Conservation (phyloP, 1,140 invertebrate genomes). For the Leguminivora glycinivorella region DNA sequence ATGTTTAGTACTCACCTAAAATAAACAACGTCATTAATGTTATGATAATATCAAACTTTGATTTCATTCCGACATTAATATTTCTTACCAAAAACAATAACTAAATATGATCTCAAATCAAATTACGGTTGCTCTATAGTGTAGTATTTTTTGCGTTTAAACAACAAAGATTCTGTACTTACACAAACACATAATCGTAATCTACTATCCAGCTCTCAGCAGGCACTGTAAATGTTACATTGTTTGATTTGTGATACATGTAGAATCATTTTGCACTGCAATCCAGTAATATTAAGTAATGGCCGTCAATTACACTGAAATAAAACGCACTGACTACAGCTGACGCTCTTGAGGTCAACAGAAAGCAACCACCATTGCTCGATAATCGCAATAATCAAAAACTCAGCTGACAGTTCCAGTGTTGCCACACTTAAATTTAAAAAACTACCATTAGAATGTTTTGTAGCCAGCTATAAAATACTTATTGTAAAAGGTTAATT, state of each 20-base stretch:
- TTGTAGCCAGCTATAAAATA: no score
- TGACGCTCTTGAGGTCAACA: conserved; percentile 41
- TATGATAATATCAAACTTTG: conserved; percentile 1
- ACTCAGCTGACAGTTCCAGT: conserved; percentile 56
- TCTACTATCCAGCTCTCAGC: conserved; percentile 24
- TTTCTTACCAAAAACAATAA: not conserved
- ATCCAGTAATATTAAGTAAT: conserved; percentile 29
- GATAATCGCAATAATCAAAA: conserved; percentile 47
- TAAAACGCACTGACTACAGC: conserved; percentile 35
- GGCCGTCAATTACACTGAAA: conserved; percentile 31
- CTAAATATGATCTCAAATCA: conserved; percentile 18
- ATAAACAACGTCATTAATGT: conserved; percentile 21
- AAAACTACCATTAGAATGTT: not conserved
- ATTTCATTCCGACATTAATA: not conserved
- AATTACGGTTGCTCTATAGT: conserved; percentile 37
- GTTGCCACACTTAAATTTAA: conserved; percentile 36
- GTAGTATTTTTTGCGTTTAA: conserved; percentile 59
- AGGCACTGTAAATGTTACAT: not conserved
- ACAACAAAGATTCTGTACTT: conserved; percentile 61
- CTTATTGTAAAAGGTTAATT: no score
- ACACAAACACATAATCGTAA: conserved; percentile 44
- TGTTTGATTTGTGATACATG: conserved; percentile 19
- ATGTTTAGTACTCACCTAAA: conserved; percentile 14
- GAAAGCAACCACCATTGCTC: conserved; percentile 59
- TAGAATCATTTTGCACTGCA: conserved; percentile 35